Percentiles rank a stretch among this genome's conserved stretches.
These are phyloP conservation scores for Aleiodes alternator DNA, from an alignment of 2,888 invertebrate genomes.

Conservation along the genomic window DNA sequence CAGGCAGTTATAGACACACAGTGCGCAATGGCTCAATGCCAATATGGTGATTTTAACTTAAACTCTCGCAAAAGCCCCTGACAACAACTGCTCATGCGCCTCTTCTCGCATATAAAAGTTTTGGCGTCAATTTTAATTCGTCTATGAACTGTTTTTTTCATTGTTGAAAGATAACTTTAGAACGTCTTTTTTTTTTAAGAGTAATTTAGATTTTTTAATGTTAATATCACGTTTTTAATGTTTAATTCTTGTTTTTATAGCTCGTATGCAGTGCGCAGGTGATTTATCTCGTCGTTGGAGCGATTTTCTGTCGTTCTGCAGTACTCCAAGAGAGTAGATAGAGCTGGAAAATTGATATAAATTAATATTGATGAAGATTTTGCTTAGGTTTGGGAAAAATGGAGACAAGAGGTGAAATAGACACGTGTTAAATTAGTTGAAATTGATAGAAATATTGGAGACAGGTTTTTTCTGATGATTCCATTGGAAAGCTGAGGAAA, in stretches of 20 bases:
- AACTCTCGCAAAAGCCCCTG: not conserved
- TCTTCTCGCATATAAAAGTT: constrained; percentile 21
- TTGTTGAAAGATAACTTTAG: not conserved
- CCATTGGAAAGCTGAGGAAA: too few species aligned
- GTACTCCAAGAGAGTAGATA: constrained; percentile 72
- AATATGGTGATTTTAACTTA: constrained; percentile 25
- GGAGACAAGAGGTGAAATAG: too few species aligned
- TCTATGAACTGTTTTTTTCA: not conserved
- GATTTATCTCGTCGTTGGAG: constrained; percentile 67
- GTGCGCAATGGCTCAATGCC: constrained; percentile 35
- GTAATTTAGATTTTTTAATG: not conserved
- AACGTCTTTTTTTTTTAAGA: not conserved
- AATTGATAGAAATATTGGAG: too few species aligned
- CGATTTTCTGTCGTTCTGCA: constrained; percentile 64
- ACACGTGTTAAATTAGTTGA: too few species aligned
- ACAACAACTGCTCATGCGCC: constrained; percentile 41
- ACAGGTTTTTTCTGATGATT: too few species aligned
- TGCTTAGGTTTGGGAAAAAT: too few species aligned
- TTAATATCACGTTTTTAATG: constrained; percentile 26
- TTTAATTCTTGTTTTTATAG: constrained; percentile 61
- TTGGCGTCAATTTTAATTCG: not conserved
- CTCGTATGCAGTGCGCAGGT: constrained; percentile 72
- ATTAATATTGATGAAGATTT: constrained; percentile 4
- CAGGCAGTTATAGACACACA: too few species aligned
- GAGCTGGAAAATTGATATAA: constrained; percentile 67